A percentile compares a stretch with the other conserved stretches of the same genome.
phyloP scores from a whole-genome alignment of 2,888 invertebrate genomes.

The Reticulitermes lucifugus region DNA sequence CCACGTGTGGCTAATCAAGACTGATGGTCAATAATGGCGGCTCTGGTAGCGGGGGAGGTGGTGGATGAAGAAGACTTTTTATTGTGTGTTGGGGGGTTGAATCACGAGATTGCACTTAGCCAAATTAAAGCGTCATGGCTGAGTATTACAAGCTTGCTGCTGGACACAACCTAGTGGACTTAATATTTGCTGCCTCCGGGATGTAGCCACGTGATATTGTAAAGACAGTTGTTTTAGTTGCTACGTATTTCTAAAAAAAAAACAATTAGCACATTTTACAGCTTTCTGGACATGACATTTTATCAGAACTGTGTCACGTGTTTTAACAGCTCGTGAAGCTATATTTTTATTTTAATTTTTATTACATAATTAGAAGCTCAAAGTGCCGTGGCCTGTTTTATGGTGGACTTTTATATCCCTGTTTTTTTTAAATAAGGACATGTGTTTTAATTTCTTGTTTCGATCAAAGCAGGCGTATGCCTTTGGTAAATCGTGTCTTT shows the following conservation, averaged over 20 bases:
- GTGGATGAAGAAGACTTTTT: conserved; percentile 51
- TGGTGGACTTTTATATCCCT: too few species aligned
- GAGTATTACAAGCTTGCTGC: neutral
- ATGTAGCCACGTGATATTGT: neutral
- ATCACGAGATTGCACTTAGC: conserved; percentile 62
- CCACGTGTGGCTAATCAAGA: conserved; percentile 62
- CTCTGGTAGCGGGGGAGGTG: conserved; percentile 55
- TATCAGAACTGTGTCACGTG: neutral
- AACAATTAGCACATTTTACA: neutral
- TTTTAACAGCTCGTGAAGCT: neutral
- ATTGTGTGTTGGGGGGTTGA: conserved; percentile 55
- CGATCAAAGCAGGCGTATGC: too few species aligned
- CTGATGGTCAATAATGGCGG: conserved; percentile 67
- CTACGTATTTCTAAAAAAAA: neutral
- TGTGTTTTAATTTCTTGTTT: too few species aligned
- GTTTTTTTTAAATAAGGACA: too few species aligned
- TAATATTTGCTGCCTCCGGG: neutral
- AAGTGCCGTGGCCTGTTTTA: too few species aligned
- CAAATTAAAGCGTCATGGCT: conserved; percentile 60
- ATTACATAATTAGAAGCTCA: too few species aligned
- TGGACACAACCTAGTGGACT: conserved; percentile 3
- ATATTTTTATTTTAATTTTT: too few species aligned
- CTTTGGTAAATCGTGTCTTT: too few species aligned
- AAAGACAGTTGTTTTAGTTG: neutral
- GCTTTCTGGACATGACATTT: neutral